Base-by-base conservation (phyloP, 1,140 invertebrate species). In the Lepidurus apus region DNA sequence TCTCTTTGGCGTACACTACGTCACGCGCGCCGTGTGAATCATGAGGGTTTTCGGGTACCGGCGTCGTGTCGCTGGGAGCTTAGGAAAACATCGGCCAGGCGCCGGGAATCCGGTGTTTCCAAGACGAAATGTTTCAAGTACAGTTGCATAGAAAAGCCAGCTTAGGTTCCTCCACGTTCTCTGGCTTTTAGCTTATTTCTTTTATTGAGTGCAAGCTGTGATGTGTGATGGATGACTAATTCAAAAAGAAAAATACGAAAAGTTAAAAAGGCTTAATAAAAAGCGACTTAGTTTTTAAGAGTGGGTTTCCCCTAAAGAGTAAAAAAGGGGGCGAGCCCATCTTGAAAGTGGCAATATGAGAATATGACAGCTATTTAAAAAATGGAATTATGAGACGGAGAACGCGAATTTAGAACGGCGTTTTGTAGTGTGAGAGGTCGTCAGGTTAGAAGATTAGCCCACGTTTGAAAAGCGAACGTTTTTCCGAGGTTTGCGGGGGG, bases 11-110 rank as follows among this genome's bases (percentile, higher is more conserved):
- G 53, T 65, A 65, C 8, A 21, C 21, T 11, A 21, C 53, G 53
- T 13, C 53, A 21, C 21, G 53, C 21, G 53, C 53, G 53, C 17
- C 53, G n/a, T 65, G 53, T 65, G 53, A 65, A 65, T 65, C 53
- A 65, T 21, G 53, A 65, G 53, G 53, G 17, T 34, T 65, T 65
- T 65, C 17, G 21, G 53, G 6, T 65, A 21, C 53, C 53, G 21
- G 53, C 53, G 53, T 21, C 13, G 53, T 34, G 53, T 65, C n/a
- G 21, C 21, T 13, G 53, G 34, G 34, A 17, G 53, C 53, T 65
- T 65, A 65, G 53, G 53, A 65, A 65, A 65, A 65, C 53, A 65
- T 65, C 13, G 53, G 53, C 8, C 53, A 34, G 53, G 53, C 53
- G 53, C 53, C 53, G 53, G 21, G 53, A 65, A 65, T 65, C 53